phyloP scores from a whole-genome alignment of 2,797 vertebrate genomes.

The Brachyalestes nurse region DNA sequence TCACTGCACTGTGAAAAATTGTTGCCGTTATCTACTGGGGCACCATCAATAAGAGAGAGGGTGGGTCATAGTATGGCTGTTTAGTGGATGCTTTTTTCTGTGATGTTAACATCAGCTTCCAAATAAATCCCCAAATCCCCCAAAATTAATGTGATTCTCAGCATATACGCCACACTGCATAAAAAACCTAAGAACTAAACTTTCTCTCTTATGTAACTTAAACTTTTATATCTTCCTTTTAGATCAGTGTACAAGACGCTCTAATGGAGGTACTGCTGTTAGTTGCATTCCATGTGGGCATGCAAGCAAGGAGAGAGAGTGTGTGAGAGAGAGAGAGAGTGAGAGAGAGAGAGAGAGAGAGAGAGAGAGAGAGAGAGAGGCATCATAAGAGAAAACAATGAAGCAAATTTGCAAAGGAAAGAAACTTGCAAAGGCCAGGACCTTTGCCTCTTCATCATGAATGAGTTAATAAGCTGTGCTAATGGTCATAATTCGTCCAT shows the following conservation, averaged over 20 bases:
- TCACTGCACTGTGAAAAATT: conserved; percentile 45
- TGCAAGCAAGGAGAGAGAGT: conserved; percentile 1
- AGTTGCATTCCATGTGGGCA: conserved; percentile 35
- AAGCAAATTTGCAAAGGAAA: background rate
- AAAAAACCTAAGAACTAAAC: background rate
- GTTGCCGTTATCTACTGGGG: conserved; percentile 36
- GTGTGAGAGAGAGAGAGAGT: conserved; percentile 8
- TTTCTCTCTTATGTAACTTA: conserved; percentile 27
- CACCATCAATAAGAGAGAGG: background rate
- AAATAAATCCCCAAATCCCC: background rate
- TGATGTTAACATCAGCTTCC: conserved; percentile 5
- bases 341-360: background rate
- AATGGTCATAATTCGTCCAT: background rate
- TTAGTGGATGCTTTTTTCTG: background rate
- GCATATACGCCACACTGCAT: background rate
- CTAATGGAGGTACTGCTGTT: conserved; percentile 22
- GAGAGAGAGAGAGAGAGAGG: background rate
- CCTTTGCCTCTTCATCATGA: conserved; percentile 10
- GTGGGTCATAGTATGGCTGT: background rate
- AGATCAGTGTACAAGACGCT: conserved; percentile 32
- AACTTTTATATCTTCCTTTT: conserved; percentile 22
- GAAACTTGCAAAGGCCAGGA: background rate
- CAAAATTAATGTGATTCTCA: conserved; percentile 19
- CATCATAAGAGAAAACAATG: background rate
- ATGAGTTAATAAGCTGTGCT: background rate